Evolutionary conservation across 2,113 vertebrate species (phyloP).

Genomic region (Struthidea cinerea): DNA sequence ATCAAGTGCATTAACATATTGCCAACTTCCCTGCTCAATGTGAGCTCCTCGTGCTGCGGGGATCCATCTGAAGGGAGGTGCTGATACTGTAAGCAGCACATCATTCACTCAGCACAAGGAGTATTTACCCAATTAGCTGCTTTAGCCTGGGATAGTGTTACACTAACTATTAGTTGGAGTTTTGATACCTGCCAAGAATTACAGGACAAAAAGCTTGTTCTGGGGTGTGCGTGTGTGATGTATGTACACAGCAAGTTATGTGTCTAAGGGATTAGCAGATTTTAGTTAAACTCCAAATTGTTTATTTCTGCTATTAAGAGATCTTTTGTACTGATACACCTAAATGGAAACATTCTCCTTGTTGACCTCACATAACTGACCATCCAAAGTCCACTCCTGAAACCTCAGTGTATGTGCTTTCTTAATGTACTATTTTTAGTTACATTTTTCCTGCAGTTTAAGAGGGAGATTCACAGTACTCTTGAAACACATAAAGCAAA

Average conservation of each 20-base stretch:
- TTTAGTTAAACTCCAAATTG: background rate
- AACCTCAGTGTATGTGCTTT: background rate
- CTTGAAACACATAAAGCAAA: background rate
- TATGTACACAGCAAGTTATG: background rate
- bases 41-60: background rate
- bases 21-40: background rate
- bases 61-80: background rate
- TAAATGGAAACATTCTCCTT: background rate
- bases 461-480: background rate
- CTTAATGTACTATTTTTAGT: background rate
- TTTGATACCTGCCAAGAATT: background rate
- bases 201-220: background rate
- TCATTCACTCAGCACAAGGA: background rate
- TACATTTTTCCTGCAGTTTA: background rate
- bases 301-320: background rate
- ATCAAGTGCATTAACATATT: background rate
- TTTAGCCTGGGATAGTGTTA: background rate
- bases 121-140: background rate
- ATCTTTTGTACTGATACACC: background rate
- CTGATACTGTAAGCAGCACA: background rate
- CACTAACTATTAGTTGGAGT: background rate
- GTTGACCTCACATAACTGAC: background rate
- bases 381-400: background rate
- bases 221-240: background rate
- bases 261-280: background rate